A percentile compares a stretch with the other conserved stretches of the same genome.
phyloP scores from a whole-genome alignment of 2,888 invertebrate species.

The Ophion ventricosus region DNA sequence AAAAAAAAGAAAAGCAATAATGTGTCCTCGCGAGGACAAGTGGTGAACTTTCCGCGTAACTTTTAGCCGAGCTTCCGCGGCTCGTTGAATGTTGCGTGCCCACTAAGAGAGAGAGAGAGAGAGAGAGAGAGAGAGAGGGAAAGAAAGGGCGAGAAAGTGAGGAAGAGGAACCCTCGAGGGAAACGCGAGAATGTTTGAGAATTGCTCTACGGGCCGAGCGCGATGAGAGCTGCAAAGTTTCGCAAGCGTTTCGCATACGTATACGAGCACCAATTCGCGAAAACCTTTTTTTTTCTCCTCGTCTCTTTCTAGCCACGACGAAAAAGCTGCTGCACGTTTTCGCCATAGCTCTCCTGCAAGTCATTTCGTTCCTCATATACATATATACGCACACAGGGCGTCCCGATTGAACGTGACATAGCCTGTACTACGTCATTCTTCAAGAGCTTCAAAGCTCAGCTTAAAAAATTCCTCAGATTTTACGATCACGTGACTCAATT shows the following conservation, averaged over 20 bases:
- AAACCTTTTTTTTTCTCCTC: constrained; percentile 24
- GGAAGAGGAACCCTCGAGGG: constrained; percentile 25
- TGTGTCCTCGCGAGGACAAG: constrained; percentile 53
- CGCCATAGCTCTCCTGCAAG: constrained; percentile 5
- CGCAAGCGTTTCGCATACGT: constrained; percentile 33
- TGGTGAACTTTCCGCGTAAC: constrained; percentile 58
- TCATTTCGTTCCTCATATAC: constrained; percentile 3
- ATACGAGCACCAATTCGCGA: constrained; percentile 33
- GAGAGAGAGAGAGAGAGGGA: constrained; percentile 2
- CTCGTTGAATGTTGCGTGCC: constrained; percentile 48
- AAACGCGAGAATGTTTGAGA: constrained; percentile 55
- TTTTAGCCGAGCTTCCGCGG: constrained; percentile 46
- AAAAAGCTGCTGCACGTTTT: constrained; percentile 40
- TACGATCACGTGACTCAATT: neutral
- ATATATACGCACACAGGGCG: neutral
- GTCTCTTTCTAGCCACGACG: neutral
- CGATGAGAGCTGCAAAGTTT: constrained; percentile 51
- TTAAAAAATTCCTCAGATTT: no score
- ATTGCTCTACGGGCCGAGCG: constrained; percentile 44
- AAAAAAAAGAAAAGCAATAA: constrained; percentile 30
- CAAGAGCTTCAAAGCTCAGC: neutral
- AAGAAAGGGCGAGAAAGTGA: constrained; percentile 7
- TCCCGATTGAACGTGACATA: neutral
- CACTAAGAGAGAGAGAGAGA: constrained; percentile 4
- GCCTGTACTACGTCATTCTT: neutral